Evolutionary conservation across 2,113 vertebrate species (phyloP).

Genomic region (Sorex araneus): DNA sequence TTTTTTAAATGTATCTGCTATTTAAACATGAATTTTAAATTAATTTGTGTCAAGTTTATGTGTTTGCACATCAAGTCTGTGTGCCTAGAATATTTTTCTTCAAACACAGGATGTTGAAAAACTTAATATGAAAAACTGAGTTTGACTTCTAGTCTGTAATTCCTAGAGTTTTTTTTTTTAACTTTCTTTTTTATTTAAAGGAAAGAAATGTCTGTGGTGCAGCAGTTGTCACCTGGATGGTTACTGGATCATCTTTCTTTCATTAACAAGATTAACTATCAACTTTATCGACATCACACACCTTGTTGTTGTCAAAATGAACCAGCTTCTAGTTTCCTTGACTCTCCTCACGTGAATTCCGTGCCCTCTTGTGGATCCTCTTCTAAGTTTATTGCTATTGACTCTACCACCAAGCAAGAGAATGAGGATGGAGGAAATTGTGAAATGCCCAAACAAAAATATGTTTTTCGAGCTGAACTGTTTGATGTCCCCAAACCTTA

Average conservation of each 20-base stretch:
- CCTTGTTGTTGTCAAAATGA: conserved; percentile 38
- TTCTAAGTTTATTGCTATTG: neutral
- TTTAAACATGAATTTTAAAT: no score
- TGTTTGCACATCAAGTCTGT: neutral
- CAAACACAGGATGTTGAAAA: conserved; percentile 39
- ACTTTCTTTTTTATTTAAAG: neutral
- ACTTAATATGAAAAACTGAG: neutral
- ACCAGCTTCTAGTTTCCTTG: neutral
- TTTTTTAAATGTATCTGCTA: no score
- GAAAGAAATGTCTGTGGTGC: conserved; percentile 90
- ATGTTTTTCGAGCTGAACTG: conserved; percentile 86
- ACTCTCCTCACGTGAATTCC: neutral
- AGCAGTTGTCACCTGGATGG: conserved; percentile 87
- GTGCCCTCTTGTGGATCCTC: neutral
- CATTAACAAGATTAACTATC: conserved; percentile 89
- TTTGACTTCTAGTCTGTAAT: fast-evolving
- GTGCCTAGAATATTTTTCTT: conserved; percentile 25
- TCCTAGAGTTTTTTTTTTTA: neutral
- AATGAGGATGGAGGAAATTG: neutral
- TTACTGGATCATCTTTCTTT: conserved; percentile 92
- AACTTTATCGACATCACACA: conserved; percentile 61
- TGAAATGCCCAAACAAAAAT: conserved; percentile 68
- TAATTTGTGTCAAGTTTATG: conserved; percentile 8
- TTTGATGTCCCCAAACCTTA: conserved; percentile 86
- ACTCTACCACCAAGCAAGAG: neutral